A percentile compares a stretch with the other conserved stretches of the same genome.
These are phyloP conservation scores for Rhabdomys pumilio DNA, from an alignment of 2,797 vertebrate species.

Conservation along the genomic window DNA sequence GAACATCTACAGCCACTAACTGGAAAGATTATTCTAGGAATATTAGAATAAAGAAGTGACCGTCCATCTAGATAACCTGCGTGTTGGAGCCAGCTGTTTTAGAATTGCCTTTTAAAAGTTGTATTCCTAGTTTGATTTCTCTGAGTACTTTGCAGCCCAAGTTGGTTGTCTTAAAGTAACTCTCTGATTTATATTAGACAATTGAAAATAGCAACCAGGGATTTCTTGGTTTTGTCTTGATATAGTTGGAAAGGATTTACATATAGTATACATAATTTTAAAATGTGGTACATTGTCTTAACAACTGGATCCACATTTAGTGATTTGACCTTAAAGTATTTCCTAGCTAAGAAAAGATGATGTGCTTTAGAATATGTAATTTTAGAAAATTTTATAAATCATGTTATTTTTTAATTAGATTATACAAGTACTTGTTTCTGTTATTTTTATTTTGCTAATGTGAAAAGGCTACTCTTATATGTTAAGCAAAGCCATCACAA, in stretches of 20 bases:
- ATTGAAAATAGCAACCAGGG: slow-evolving; percentile 34
- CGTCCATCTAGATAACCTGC: slow-evolving; percentile 24
- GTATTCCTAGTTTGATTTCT: slow-evolving; percentile 54
- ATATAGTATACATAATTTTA: slow-evolving; percentile 31
- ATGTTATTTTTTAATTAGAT: slow-evolving; percentile 58
- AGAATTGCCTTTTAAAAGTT: slow-evolving; percentile 22
- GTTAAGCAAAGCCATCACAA: background rate
- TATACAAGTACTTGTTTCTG: background rate
- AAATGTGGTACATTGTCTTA: slow-evolving; percentile 22
- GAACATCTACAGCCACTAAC: slow-evolving; percentile 10
- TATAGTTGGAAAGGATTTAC: slow-evolving; percentile 36
- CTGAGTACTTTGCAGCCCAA: slow-evolving; percentile 16
- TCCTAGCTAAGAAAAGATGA: slow-evolving; percentile 57
- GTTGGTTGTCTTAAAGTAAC: slow-evolving; percentile 37
- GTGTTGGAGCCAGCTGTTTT: slow-evolving; percentile 30
- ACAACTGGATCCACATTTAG: slow-evolving; percentile 20
- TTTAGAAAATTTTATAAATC: slow-evolving; percentile 50
- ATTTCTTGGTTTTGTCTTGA: slow-evolving; percentile 49
- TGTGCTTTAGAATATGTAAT: slow-evolving; percentile 36
- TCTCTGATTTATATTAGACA: slow-evolving; percentile 58
- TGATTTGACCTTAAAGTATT: slow-evolving; percentile 44
- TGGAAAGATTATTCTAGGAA: slow-evolving; percentile 17
- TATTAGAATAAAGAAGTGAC: slow-evolving; percentile 38
- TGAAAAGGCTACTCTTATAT: slow-evolving; percentile 32
- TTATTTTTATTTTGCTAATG: slow-evolving; percentile 58